Base-by-base conservation (phyloP, 2,888 invertebrate species). In the Elgonia sp. region DNA sequence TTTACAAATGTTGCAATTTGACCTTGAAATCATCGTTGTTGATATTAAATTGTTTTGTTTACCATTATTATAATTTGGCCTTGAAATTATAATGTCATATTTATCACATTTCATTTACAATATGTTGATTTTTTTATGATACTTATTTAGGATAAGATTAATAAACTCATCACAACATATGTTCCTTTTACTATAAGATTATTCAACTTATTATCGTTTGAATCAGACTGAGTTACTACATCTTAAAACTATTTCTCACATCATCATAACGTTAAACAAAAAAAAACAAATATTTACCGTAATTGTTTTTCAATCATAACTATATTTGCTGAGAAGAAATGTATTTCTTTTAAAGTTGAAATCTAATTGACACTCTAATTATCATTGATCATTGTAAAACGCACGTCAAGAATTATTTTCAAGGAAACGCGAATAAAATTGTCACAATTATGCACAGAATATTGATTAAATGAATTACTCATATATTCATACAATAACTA, bases 371-470 rank as follows among this genome's bases (percentile, higher is more conserved):
- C 73, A 62, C 60, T 20, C 18, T 40, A 73, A 73, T 72, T 75
- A 76, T 18, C 63, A 53, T 65, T 67, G 65, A 53, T 77, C 55
- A 77, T 67, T 55, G 55, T 67, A 77, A 40, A 29, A 37, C 46
- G 62, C 63, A 63, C 73, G 50, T 40, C 55, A 40, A 16, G 62
- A 21, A 77, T 67, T 67, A 77, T 39, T 55, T 67, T 55, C 77
- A 77, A 65, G 77, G 67, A 77, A 67, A 77, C 37, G 39, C 39
- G 42, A 77, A 55, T 55, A 40, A 53, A 67, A 55, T 67, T 39
- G 77, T 77, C 77, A 67, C 50, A 55, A 77, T 77, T 77, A 77
- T 65, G 40, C 77, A 77, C 55, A 50, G 21, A 40, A 39, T 55
- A 67, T 67, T 37, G 55, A 77, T 55, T 77, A 39, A 63, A 20